Evolutionary conservation across 2,113 vertebrate species (phyloP), one percentile per base, ranked within the genome.

Genomic region (Hippocampus zosterae): DNA sequence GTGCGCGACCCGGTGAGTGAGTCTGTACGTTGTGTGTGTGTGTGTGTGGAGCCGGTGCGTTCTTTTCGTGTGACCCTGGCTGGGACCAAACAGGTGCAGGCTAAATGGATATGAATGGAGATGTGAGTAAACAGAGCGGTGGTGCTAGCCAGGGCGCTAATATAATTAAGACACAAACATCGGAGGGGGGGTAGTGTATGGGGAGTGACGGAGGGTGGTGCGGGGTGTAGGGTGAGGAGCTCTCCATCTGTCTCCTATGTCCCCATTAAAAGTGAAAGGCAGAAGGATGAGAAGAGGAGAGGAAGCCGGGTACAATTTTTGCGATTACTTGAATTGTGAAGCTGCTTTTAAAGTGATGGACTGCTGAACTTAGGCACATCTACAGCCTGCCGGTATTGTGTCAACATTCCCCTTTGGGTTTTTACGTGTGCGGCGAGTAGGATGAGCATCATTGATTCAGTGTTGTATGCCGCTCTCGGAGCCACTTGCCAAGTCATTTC

Each of bases 81-180:
- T 92, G 84, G 92, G 93, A 94, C 94, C 91, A 96, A 98, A 96
- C 96, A 98, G 96, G 97, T 98, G 96, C 93, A 92, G 92, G 90
- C 93, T 98, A 98, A 98, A 98, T 98, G 95, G 95, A 96, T 96
- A 97, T 97, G 96, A 98, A 98, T 98, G 94, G 93, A 94, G 94
- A 93, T 94, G 94, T 96, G 95, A 93, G 94, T 96, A 94, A 94
- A 95, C 93, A 95, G 95, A 94, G 95, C 92, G 91, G 92, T 90
- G 83, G 92, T 92, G 94, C 95, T 93, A 76, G 94, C 94, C 94
- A 95, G 94, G 92, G 92, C 78, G 88, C 94, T 98, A 97, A 98
- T 97, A 95, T 96, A 97, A 98, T 98, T 97, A 98, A 93, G 94
- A 93, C 92, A 91, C 91, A 93, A 97, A 96, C 96, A n/a, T n/a